Evolutionary conservation across 2,113 vertebrate genomes (phyloP), one percentile per base, ranked within the genome.

Genomic region (Entomyzon cyanotis): DNA sequence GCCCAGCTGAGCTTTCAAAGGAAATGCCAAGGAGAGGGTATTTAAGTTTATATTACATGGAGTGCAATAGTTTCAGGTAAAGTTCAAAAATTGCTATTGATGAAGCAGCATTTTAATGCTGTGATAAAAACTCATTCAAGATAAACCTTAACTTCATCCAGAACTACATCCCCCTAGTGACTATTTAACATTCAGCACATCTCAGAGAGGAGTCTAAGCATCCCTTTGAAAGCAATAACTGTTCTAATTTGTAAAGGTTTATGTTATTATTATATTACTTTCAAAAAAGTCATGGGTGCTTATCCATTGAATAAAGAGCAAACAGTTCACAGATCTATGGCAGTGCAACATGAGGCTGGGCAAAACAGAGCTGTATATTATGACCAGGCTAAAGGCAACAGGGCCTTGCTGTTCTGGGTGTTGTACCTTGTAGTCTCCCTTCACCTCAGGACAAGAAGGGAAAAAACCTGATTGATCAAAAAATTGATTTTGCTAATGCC

Each of bases 101-200:
- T 71, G 52, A 60, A 87, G 70, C 17, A 79, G 27, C 35, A 55
- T 52, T 71, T 83, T 55, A 90, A 71, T 69, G 25, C 5, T 47
- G 27, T 22, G 18, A 50, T 87, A 63, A 91, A 89, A 94, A 10
- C 44, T 44, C 4, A 0, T 60, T 73, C 37, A 44, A 58, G 49
- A 77, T 31, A 37, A 89, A 37, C 22, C 35, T 19, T 42, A 35
- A 41, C 30, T 71, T 41, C 33, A 20, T 39, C 27, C 30, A 82
- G 39, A 94, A 75, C 35, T 64, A 33, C 27, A 56, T 71, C 20
- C 46, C 78, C 65, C 91, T n/a, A 42, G 49, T 59, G 87, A 70
- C 53, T 91, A 87, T 59, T 90, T 86, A 89, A 89, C 84, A 85
- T 95, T 94, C 60, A 93, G 42, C 68, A 85, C 27, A 14, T 78